Evolutionary conservation across 1,140 invertebrate species (phyloP).

Genomic region (Nephotettix cincticeps): DNA sequence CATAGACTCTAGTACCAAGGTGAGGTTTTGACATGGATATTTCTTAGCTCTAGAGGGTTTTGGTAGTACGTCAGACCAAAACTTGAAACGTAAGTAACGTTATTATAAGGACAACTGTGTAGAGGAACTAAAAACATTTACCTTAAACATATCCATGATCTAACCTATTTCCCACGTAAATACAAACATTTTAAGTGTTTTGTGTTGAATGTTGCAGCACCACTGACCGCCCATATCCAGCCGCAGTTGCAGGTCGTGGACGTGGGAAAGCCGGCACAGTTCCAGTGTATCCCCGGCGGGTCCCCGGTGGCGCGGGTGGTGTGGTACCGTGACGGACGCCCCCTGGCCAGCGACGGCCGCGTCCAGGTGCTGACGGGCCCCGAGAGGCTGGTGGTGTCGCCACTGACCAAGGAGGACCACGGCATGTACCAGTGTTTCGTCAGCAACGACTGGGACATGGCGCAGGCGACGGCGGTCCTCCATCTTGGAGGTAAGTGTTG

Average conservation of each 20-base stretch:
- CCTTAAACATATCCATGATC: no score
- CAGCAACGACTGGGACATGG: conserved; percentile 81
- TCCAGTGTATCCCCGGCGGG: conserved; percentile 84
- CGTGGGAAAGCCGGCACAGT: conserved; percentile 74
- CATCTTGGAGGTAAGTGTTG: conserved; percentile 74
- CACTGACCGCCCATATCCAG: conserved; percentile 69
- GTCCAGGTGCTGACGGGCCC: conserved; percentile 37
- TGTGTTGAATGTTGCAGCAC: no score
- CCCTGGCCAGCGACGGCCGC: conserved; percentile 31
- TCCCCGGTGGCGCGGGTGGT: conserved; percentile 76
- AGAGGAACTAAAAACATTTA: no score
- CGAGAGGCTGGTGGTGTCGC: conserved; percentile 60
- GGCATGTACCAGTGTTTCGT: conserved; percentile 92
- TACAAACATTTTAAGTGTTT: no score
- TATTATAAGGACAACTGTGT: no score
- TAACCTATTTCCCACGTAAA: no score
- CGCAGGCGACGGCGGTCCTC: conserved; percentile 78
- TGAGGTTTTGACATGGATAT: no score
- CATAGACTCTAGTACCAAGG: no score
- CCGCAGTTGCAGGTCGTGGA: conserved; percentile 76
- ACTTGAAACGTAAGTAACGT: no score
- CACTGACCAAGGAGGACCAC: conserved; percentile 72
- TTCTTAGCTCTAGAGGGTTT: no score
- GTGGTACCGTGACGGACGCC: conserved; percentile 77
- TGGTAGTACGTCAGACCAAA: no score